Evolutionary conservation across 2,888 invertebrate species (phyloP).

Genomic region (Bedellia somnulentella): DNA sequence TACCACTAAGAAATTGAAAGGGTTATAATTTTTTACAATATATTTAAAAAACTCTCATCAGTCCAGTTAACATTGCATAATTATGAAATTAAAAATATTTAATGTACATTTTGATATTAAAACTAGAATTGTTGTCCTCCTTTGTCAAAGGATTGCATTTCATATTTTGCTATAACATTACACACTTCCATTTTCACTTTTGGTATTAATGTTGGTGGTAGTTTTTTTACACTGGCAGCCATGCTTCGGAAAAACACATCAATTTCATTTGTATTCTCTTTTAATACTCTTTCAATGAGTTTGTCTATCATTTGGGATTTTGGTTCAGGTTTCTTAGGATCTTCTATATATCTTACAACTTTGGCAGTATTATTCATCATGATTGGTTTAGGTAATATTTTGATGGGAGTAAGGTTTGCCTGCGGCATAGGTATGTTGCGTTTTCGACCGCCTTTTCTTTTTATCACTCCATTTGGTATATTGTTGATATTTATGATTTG

Average conservation of each 20-base stretch:
- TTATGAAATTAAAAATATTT: too few relatives aligned
- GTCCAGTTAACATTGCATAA: too few relatives aligned
- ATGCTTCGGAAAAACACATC: slow-evolving; percentile 52
- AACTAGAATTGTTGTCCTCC: too few relatives aligned
- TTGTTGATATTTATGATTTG: slow-evolving; percentile 15
- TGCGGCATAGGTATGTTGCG: slow-evolving; percentile 28
- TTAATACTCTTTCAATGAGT: slow-evolving; percentile 43
- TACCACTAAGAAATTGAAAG: too few relatives aligned
- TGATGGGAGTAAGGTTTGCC: slow-evolving; percentile 30
- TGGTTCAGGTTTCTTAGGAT: slow-evolving; percentile 18
- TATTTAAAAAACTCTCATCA: too few relatives aligned
- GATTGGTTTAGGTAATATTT: slow-evolving; percentile 47
- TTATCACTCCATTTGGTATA: slow-evolving; percentile 22
- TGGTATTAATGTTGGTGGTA: slow-evolving; percentile 49
- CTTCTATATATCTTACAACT: slow-evolving; percentile 34
- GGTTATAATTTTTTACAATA: too few relatives aligned
- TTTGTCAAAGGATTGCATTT: slow-evolving; percentile 51
- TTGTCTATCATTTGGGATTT: slow-evolving; percentile 40
- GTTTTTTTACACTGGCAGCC: slow-evolving; percentile 51
- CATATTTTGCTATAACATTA: slow-evolving; percentile 52
- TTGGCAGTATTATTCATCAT: slow-evolving; percentile 32
- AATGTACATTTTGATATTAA: too few relatives aligned
- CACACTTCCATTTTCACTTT: slow-evolving; percentile 57
- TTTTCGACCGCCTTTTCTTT: slow-evolving; percentile 25
- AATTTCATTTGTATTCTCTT: slow-evolving; percentile 50